These are phyloP conservation scores for Zosterops hypoxanthus DNA, from an alignment of 2,113 vertebrate species.

Conservation along the genomic window DNA sequence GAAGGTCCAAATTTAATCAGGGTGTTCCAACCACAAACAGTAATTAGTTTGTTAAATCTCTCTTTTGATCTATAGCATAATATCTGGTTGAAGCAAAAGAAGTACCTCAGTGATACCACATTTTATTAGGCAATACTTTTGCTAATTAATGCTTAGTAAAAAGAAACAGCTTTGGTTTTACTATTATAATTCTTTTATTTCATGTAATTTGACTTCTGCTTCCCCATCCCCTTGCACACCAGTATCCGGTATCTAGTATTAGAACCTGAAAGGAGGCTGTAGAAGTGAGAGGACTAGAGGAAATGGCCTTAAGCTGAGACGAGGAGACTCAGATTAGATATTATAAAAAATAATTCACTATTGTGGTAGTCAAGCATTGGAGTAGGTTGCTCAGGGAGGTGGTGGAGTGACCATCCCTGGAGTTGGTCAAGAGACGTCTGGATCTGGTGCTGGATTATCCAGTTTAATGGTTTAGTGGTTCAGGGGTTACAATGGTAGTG, in stretches of 20 bases:
- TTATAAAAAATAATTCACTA: not conserved
- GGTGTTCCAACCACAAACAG: not conserved
- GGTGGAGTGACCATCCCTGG: not conserved
- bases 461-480: not conserved
- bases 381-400: not conserved
- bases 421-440: fast-evolving
- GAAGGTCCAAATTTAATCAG: not conserved
- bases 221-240: not conserved
- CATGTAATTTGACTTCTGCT: not conserved
- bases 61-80: not conserved
- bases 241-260: not conserved
- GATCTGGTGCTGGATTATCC: not conserved
- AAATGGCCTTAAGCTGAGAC: not conserved
- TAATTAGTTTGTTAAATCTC: not conserved
- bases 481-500: not conserved
- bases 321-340: not conserved
- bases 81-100: not conserved
- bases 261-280: not conserved
- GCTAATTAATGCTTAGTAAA: not conserved
- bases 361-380: not conserved
- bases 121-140: not conserved
- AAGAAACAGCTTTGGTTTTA: not conserved
- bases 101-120: not conserved
- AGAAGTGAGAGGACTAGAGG: not conserved
- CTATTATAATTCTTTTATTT: not conserved